Evolutionary conservation across 92 coral and sea anemone genomes (phyloP).

Genomic region (Meandrina meandrites): DNA sequence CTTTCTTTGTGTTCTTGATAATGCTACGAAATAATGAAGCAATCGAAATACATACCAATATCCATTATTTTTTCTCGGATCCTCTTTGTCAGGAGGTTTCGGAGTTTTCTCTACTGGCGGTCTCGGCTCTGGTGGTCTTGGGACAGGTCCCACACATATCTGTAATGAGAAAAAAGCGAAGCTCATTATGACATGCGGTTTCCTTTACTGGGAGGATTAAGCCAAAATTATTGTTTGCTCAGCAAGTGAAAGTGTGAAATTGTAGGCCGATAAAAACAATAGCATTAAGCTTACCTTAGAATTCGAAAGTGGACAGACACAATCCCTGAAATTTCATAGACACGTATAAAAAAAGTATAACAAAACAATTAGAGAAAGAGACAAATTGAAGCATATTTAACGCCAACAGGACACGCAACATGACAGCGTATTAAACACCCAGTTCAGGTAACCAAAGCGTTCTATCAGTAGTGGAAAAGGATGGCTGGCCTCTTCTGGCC

Average conservation of each 20-base stretch:
- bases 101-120: not conserved
- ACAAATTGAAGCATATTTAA: no score
- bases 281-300: conserved; percentile 38
- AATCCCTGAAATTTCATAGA: conserved; percentile 10
- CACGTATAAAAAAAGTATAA: no score
- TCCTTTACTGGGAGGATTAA: not conserved
- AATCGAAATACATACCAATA: not conserved
- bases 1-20: no score
- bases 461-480: no score
- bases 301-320: conserved; percentile 47
- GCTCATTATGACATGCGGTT: not conserved
- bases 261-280: no score
- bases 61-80: not conserved
- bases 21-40: no score
- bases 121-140: not conserved
- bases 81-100: not conserved
- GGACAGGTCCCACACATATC: not conserved
- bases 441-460: no score
- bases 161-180: not conserved
- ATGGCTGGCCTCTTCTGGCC: no score
- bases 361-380: no score
- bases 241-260: no score
- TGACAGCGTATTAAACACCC: no score
- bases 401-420: no score
- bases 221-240: not conserved